These are phyloP conservation scores for Prosopocoilus inquinatus DNA, from an alignment of 2,888 invertebrate genomes.

Conservation along the genomic window DNA sequence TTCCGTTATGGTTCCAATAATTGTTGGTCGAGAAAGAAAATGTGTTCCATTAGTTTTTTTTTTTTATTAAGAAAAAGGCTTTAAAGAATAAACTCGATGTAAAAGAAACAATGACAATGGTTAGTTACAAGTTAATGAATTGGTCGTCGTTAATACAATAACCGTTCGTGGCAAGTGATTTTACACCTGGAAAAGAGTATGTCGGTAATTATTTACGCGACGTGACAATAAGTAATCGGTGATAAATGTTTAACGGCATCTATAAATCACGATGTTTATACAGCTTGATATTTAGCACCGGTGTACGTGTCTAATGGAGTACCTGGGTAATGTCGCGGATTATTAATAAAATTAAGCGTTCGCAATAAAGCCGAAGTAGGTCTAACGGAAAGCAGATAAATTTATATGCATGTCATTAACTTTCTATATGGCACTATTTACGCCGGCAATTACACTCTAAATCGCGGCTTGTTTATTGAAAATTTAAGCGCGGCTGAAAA, in stretches of 20 bases:
- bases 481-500: slow-evolving; percentile 16
- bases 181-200: background rate
- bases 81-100: too few relatives aligned
- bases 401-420: slow-evolving; percentile 35
- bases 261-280: slow-evolving; percentile 3
- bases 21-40: too few relatives aligned
- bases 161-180: too few relatives aligned
- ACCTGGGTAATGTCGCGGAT: background rate
- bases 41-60: too few relatives aligned
- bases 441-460: slow-evolving; percentile 30
- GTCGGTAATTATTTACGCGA: background rate
- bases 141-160: too few relatives aligned
- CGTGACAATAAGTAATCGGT: slow-evolving; percentile 2
- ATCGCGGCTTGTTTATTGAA: slow-evolving; percentile 25
- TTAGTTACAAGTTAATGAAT: too few relatives aligned
- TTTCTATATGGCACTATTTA: slow-evolving; percentile 33
- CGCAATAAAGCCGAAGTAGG: slow-evolving; percentile 27
- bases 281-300: background rate
- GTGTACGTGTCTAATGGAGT: background rate
- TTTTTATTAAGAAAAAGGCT: too few relatives aligned
- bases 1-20: too few relatives aligned
- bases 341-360: slow-evolving; percentile 16
- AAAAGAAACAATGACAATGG: too few relatives aligned
- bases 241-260: background rate
- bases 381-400: slow-evolving; percentile 33